Evolutionary conservation across 2,113 vertebrate genomes (phyloP).

Genomic region (Oreochromis tanganicae): DNA sequence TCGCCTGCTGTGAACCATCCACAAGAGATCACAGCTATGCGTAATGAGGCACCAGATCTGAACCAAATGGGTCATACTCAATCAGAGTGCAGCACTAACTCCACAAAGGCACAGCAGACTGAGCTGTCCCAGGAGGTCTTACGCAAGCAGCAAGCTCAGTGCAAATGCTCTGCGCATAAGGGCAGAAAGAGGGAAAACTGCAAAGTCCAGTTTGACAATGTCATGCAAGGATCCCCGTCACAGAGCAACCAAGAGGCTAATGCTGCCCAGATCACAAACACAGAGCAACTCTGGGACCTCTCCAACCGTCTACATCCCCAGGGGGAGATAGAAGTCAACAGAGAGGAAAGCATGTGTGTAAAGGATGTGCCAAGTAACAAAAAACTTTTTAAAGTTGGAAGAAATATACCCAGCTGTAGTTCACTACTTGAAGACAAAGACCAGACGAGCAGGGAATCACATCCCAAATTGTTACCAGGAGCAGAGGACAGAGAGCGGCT

Average conservation of each 20-base stretch:
- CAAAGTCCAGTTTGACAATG: slow-evolving; percentile 16
- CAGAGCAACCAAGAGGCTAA: slow-evolving; percentile 2
- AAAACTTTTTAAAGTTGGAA: not conserved
- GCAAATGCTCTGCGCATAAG: not conserved
- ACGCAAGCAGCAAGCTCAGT: not conserved
- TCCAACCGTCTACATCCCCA: not conserved
- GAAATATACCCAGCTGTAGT: slow-evolving; percentile 15
- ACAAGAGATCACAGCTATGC: slow-evolving; percentile 5
- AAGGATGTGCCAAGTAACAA: slow-evolving; percentile 28
- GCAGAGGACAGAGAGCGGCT: slow-evolving; percentile 27
- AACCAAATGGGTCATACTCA: not conserved
- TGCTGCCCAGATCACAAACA: not conserved
- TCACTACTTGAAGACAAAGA: slow-evolving; percentile 8
- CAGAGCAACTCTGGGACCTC: not conserved
- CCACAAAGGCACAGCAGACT: not conserved
- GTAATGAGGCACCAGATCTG: not conserved
- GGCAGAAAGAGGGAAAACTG: not conserved
- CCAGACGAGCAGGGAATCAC: not conserved
- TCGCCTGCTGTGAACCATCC: not conserved
- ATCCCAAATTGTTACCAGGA: not conserved
- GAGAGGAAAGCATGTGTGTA: slow-evolving; percentile 8
- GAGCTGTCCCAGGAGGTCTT: slow-evolving; percentile 38
- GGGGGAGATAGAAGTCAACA: not conserved
- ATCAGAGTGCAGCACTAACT: not conserved
- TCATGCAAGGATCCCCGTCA: not conserved